Evolutionary conservation across 2,888 invertebrate species (phyloP), one percentile per base, ranked within the genome.

Genomic region (Cephus runcator): DNA sequence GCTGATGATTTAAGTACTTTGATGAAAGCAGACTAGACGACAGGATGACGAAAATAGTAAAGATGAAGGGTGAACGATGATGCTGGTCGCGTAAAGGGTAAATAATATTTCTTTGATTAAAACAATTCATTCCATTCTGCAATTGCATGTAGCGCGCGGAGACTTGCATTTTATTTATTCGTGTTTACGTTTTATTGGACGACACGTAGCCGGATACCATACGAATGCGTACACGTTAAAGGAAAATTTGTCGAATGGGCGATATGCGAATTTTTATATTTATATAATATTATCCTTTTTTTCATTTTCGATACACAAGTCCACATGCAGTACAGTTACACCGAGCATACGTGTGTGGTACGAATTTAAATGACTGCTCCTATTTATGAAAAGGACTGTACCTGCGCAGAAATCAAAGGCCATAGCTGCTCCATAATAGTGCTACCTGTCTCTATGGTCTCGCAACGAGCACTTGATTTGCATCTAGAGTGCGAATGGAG

Each of bases 401-500:
- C 23, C 56, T 23, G 23, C 23, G 2, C 23, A 23, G 56, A 56
- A 56, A 15, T 15, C 23, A 56, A 23, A 56, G 23, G 9, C 56
- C 23, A 56, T 56, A 6, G 56, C 56, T 56, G 56, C 56, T 56
- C 23, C 2, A 56, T 56, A 15, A 56, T 23, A 56, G 23, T 40
- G 40, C 56, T 56, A 56, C 56, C 56, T 56, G 23, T 56, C 56
- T 56, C 56, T 56, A 56, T 56, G 23, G 56, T 76, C 76, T 78
- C 35, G 71, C 80, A 40, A 75, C 35, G 77, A 71, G 83, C 82
- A 80, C 81, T 76, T 81, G 83, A 88, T 88, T 88, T 88, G 87
- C 88, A 88, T 88, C 83, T 84, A 83, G 85, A 88, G 88, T 86
- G 87, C 85, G 84, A 88, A 87, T 85, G 83, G 84, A 87, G 83